Conservation (phyloP, 2,888 invertebrate genomes). For the Platycheirus albimanus region DNA sequence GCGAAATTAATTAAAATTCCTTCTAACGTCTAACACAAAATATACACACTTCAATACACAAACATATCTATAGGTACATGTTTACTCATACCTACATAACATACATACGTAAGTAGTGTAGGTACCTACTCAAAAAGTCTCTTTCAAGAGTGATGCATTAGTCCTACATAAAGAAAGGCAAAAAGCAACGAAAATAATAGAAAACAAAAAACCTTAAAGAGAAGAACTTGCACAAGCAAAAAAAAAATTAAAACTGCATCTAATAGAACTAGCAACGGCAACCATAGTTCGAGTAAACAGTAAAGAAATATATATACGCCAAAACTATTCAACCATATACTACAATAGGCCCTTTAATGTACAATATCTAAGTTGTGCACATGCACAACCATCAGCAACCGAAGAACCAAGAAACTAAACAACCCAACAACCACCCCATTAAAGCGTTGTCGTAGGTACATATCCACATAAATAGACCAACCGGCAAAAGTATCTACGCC, state of each 20-base stretch:
- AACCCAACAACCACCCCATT: constrained; percentile 66
- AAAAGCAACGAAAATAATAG: constrained; percentile 34
- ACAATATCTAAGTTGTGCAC: constrained; percentile 65
- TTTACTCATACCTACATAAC: background rate
- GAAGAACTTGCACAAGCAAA: constrained; percentile 33
- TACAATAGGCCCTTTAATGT: constrained; percentile 74
- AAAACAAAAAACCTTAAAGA: constrained; percentile 28
- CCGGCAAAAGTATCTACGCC: constrained; percentile 74
- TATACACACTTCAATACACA: constrained; percentile 1
- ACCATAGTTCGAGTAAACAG: constrained; percentile 67
- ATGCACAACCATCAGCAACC: constrained; percentile 54
- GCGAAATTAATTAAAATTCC: constrained; percentile 72
- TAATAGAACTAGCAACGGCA: constrained; percentile 37
- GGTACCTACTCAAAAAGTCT: constrained; percentile 50
- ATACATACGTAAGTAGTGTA: background rate
- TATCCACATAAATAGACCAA: constrained; percentile 74
- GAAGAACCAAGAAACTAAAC: background rate
- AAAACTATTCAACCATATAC: constrained; percentile 71
- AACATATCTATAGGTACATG: background rate
- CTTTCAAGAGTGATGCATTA: constrained; percentile 64
- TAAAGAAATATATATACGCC: constrained; percentile 56
- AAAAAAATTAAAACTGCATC: constrained; percentile 23
- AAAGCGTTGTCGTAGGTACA: constrained; percentile 59
- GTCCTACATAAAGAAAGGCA: constrained; percentile 44
- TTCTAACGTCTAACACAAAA: constrained; percentile 53